phyloP scores from a whole-genome alignment of 2,888 invertebrate species.

The Tigriopus californicus region DNA sequence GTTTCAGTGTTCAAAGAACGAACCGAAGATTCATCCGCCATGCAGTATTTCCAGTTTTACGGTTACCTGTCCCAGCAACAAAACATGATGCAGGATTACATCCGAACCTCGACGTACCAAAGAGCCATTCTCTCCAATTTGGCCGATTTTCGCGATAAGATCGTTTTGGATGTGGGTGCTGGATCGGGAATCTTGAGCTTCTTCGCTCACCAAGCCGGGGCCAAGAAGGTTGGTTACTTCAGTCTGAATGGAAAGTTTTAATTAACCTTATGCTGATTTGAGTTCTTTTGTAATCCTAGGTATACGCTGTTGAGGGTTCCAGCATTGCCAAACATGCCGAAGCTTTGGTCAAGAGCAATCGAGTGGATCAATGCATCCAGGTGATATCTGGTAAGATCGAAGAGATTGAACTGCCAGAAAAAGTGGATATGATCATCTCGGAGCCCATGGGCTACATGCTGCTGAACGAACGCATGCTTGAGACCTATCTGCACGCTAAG shows the following conservation, averaged over 20 bases:
- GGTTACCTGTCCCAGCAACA: constrained; percentile 97
- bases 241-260: too few relatives aligned
- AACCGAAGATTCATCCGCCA: constrained; percentile 93
- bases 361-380: constrained; percentile 10
- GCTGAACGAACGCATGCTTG: constrained; percentile 96
- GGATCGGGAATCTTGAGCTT: constrained; percentile 96
- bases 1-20: constrained; percentile 78
- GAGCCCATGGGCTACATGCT: constrained; percentile 99
- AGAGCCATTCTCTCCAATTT: constrained; percentile 83
- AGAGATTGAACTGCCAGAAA: constrained; percentile 85
- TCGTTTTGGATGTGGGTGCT: constrained; percentile 91
- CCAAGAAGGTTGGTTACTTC: constrained; percentile 53
- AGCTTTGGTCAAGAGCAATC: constrained; percentile 24
- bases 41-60: constrained; percentile 97
- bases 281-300: background rate
- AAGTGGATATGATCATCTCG: constrained; percentile 89
- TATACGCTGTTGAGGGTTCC: constrained; percentile 98
- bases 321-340: constrained; percentile 95
- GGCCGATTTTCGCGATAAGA: constrained; percentile 66
- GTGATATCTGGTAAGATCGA: constrained; percentile 96
- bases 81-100: constrained; percentile 98
- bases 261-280: too few relatives aligned
- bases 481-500: constrained; percentile 93
- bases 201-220: constrained; percentile 94
- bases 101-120: constrained; percentile 94